Evolutionary conservation across 2,888 invertebrate genomes (phyloP), one percentile per base, ranked within the genome.

Genomic region (Brenthis ino): DNA sequence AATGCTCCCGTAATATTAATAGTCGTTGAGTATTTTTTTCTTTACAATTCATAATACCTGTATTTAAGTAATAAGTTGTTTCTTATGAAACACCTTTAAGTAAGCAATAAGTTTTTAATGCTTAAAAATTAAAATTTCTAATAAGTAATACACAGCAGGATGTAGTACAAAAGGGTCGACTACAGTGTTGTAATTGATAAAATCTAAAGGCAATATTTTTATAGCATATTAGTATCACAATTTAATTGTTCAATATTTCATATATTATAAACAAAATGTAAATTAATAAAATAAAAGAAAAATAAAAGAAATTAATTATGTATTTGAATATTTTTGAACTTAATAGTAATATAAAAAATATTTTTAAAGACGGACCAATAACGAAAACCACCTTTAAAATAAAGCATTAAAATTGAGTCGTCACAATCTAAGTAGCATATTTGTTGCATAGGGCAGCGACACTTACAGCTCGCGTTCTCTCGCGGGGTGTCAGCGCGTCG

Each of bases 401-500:
- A 8, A 43, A 8, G 20, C 28, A 47, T 54, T 54, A 50, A 58
- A 16, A 16, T 51, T 63, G 8, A 24, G 33, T 50, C 16, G 20
- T 47, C n/a, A 54, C 11, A 54, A 37, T 13, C 43, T 24, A 43
- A 63, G 43, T 61, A 48, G 37, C 37, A 43, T 43, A 43, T 43
- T 58, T 47, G 57, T 57, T 57, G 48, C 33, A 60, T 60, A 63
- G 55, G 50, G 43, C 67, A 53, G 63, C 60, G 61, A 69, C 69
- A 69, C 57, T 57, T 50, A 55, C 55, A 51, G 65, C 54, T 69
- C 60, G 71, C 66, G 70, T 69, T 69, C 70, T 69, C 66, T 68
- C 81, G 81, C 82, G 81, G 77, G 78, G 82, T 82, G 82, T 80
- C 78, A 80, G 77, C 77, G 51, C 51, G 67, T 63, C 67, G 63